These are phyloP conservation scores for Mesocricetus auratus DNA, from an alignment of 2,113 vertebrate species.

Conservation along the genomic window DNA sequence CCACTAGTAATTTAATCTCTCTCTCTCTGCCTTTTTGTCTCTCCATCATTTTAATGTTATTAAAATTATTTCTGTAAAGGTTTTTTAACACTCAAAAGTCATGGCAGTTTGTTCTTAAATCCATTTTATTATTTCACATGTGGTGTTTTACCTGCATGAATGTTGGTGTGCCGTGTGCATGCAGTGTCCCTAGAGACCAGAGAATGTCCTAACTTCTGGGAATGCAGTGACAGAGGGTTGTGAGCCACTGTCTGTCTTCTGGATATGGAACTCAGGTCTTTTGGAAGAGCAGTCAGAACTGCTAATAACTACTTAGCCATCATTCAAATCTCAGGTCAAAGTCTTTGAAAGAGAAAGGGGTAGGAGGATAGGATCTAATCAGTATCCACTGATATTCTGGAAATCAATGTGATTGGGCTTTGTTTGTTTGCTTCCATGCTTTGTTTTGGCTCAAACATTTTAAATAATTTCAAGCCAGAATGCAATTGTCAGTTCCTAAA, in stretches of 20 bases:
- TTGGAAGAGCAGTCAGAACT: not conserved
- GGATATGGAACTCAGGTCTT: too few species aligned
- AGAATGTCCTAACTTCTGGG: not conserved
- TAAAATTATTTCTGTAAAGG: not conserved
- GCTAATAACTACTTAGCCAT: not conserved
- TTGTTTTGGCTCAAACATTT: not conserved
- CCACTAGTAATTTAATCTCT: not conserved
- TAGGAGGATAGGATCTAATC: not conserved
- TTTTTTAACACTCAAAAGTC: constrained; percentile 22
- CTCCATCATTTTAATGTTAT: not conserved
- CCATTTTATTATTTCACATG: not conserved
- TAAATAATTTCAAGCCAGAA: not conserved
- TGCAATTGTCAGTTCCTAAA: not conserved
- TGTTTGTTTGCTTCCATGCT: not conserved
- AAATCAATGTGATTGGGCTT: not conserved
- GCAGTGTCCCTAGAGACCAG: not conserved
- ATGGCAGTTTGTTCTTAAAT: not conserved
- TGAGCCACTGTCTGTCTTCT: too few species aligned
- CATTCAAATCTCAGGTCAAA: not conserved
- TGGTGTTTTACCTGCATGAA: not conserved
- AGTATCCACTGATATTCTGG: not conserved
- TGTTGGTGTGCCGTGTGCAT: too few species aligned
- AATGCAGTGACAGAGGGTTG: not conserved
- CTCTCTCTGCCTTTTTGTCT: not conserved
- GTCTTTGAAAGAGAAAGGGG: not conserved